Percentiles rank a stretch among this genome's conserved stretches.
phyloP scores from a whole-genome alignment of 1,140 invertebrate genomes.

The Drosophila jambulina region DNA sequence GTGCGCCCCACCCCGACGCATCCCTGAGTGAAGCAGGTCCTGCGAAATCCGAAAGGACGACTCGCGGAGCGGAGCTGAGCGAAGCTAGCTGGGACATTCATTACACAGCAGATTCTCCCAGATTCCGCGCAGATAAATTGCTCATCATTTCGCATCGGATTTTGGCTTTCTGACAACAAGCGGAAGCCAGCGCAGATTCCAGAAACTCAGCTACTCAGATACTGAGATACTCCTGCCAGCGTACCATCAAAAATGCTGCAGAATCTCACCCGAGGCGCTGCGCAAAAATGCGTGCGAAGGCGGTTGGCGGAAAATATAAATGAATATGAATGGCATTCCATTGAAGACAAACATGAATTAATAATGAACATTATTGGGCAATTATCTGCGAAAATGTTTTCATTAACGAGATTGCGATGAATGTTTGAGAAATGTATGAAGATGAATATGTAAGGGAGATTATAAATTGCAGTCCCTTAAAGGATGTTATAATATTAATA shows the following conservation, averaged over 20 bases:
- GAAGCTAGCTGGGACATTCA: constrained; percentile 66
- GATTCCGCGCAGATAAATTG: constrained; percentile 77
- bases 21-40: not conserved
- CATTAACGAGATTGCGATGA: not conserved
- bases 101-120: constrained; percentile 77
- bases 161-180: constrained; percentile 56
- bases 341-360: constrained; percentile 27
- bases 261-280: constrained; percentile 18
- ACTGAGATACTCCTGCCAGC: not conserved
- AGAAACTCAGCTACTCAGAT: constrained; percentile 1
- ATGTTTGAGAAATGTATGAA: not conserved
- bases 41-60: constrained; percentile 13
- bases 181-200: constrained; percentile 25
- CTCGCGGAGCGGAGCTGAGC: not conserved
- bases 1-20: constrained; percentile 25
- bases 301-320: constrained; percentile 24
- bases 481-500: not conserved
- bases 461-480: not conserved
- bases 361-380: constrained; percentile 25
- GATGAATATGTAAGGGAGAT: not conserved
- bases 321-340: constrained; percentile 49
- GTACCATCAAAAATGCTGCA: constrained; percentile 15
- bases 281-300: constrained; percentile 1
- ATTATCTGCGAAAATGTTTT: constrained; percentile 13
- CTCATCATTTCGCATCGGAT: constrained; percentile 78